These are phyloP conservation scores for Dendrolimus punctatus DNA, from an alignment of 1,140 invertebrate genomes.

Conservation along the genomic window DNA sequence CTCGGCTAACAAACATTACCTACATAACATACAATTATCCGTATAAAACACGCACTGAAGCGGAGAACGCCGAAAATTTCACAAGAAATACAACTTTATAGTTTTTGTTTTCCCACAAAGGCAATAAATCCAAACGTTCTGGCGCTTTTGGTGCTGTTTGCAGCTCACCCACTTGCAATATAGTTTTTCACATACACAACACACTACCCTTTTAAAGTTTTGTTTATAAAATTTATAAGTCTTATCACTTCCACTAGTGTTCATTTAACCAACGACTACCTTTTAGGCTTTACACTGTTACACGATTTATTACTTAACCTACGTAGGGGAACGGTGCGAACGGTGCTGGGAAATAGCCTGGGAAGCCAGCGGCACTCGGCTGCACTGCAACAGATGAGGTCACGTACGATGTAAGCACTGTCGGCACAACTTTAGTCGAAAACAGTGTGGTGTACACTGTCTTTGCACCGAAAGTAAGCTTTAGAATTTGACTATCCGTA, in stretches of 20 bases:
- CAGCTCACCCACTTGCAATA: conserved; percentile 37
- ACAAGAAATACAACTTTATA: conserved; percentile 33
- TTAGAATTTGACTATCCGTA: conserved; percentile 86
- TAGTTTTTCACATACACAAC: conserved; percentile 40
- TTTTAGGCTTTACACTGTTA: conserved; percentile 9
- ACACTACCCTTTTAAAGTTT: conserved; percentile 32
- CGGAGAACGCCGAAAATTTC: conserved; percentile 26
- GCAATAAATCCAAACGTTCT: conserved; percentile 39
- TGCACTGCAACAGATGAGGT: conserved; percentile 84
- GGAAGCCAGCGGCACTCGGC: conserved; percentile 74
- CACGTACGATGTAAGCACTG: conserved; percentile 85
- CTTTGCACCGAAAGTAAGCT: conserved; percentile 90
- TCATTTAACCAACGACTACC: conserved; percentile 11
- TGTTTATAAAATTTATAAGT: conserved; percentile 28
- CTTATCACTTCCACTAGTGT: conserved; percentile 25
- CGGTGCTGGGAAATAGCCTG: conserved; percentile 83
- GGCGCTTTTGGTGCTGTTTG: conserved; percentile 29
- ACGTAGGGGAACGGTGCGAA: conserved; percentile 83
- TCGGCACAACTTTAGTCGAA: conserved; percentile 88
- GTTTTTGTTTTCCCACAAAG: conserved; percentile 36
- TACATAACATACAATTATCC: conserved; percentile 6
- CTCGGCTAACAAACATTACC: conserved; percentile 13
- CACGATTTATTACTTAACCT: conserved; percentile 50
- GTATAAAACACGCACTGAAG: conserved; percentile 11
- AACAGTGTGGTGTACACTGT: conserved; percentile 90